Base-by-base conservation (phyloP, 2,888 invertebrate species). In the Glaucopsyche alexis region DNA sequence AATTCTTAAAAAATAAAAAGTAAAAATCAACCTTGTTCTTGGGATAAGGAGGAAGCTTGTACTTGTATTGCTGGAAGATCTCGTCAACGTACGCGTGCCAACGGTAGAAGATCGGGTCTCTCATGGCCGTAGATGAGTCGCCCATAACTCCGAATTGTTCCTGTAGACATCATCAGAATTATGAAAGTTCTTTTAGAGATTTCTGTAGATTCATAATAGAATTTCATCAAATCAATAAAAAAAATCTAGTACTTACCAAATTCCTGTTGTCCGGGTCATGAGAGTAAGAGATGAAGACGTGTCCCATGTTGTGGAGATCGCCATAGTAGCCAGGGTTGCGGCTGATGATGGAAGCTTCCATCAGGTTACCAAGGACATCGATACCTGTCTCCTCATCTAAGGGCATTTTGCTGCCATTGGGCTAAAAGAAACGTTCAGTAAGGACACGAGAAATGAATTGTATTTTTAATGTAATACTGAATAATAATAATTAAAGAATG, bases 101-200 rank as follows among this genome's bases (percentile, higher is more conserved):
- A 83, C 96, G 95, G 90, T 97, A 97, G 93, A 97, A 97, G 19
- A 96, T 89, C 0, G 97, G 97, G 87, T 98, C 98, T 2, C 97
- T 93, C 97, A 97, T 97, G 0, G 97, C 96, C 0, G 97, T 97
- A 0, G 96, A 94, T 0, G 96, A 95, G 82, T 97, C 97, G 0
- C 97, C 97, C 94, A 97, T 97, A 45, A 97, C 96, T 60, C 96
- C 95, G 80, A 96, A 96, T 70, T 94, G 94, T 88, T 97, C 97
- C 95, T 97, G 19, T 19, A 82, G 29, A 9, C 13, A n/a, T 42
- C 8, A 66, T 42, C 4, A 42, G n/a, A 66, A n/a, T 42, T 16
- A 9, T 65, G 38, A 40, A 38, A 13, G 19, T 8, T n/a, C 8
- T 38, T 38, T 11, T 1, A 29, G 8, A 40, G 7, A 14, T n/a